phyloP scores from a whole-genome alignment of 2,888 invertebrate genomes.

The Protonemura montana region DNA sequence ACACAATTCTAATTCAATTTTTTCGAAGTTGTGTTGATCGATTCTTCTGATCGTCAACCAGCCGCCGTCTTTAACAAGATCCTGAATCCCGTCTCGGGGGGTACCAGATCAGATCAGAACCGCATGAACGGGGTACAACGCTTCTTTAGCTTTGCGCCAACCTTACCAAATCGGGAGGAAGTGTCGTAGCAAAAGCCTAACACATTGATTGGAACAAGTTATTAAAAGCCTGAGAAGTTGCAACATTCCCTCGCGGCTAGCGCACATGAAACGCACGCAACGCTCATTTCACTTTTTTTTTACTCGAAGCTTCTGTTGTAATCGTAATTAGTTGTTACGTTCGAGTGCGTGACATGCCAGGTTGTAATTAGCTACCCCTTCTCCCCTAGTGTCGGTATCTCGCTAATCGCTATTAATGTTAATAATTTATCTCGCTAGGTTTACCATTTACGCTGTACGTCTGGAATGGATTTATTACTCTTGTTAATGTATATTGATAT shows the following conservation, averaged over 20 bases:
- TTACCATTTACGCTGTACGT: constrained; percentile 21
- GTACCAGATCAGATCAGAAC: too few relatives aligned
- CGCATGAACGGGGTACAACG: too few relatives aligned
- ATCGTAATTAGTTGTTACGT: neutral
- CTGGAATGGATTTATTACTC: constrained; percentile 34
- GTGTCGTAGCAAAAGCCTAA: too few relatives aligned
- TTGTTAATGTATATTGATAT: constrained; percentile 36
- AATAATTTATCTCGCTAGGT: constrained; percentile 38
- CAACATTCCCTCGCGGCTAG: neutral
- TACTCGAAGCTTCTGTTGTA: neutral
- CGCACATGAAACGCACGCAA: neutral
- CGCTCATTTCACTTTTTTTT: neutral
- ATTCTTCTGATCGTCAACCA: too few relatives aligned
- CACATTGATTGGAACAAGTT: too few relatives aligned
- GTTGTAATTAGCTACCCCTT: neutral
- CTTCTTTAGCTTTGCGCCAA: too few relatives aligned
- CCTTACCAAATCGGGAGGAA: too few relatives aligned
- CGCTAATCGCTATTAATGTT: constrained; percentile 20
- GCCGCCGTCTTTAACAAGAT: too few relatives aligned
- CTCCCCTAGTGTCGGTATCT: neutral
- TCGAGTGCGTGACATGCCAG: too few relatives aligned
- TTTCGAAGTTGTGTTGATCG: too few relatives aligned
- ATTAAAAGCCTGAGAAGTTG: neutral
- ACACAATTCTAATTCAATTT: too few relatives aligned
- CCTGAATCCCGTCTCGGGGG: too few relatives aligned